These are phyloP conservation scores for Ataeniobius toweri DNA, from an alignment of 2,797 vertebrate species.

Conservation along the genomic window DNA sequence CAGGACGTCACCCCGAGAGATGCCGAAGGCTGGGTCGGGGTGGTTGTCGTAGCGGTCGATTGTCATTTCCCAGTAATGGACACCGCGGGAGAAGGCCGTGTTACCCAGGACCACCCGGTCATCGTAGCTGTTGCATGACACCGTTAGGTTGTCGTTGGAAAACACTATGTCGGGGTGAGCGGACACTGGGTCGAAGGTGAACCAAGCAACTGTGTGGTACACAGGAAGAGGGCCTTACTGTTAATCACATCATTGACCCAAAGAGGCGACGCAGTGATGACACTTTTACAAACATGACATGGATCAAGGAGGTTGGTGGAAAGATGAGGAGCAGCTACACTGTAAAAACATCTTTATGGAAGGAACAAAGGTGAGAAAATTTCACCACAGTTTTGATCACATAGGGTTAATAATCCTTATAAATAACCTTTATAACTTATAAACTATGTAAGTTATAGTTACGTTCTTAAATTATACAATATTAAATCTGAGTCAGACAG, in stretches of 20 bases:
- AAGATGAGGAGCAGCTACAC: conserved; percentile 45
- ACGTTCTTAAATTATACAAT: conserved; percentile 15
- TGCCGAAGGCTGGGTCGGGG: conserved; percentile 94
- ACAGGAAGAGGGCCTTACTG: conserved; percentile 11
- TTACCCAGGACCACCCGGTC: conserved; percentile 95
- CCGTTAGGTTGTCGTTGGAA: conserved; percentile 98
- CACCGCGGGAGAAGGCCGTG: conserved; percentile 92
- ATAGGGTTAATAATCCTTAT: conserved; percentile 21
- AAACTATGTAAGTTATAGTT: conserved; percentile 3
- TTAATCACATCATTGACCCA: background rate
- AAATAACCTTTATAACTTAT: conserved; percentile 11
- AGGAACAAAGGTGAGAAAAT: conserved; percentile 10
- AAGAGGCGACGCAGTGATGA: background rate
- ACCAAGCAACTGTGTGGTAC: conserved; percentile 90
- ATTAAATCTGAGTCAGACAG: conserved; percentile 41
- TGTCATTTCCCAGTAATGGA: conserved; percentile 97
- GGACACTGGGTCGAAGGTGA: conserved; percentile 90
- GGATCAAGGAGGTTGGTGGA: conserved; percentile 29
- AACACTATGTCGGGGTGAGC: conserved; percentile 97
- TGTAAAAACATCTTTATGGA: conserved; percentile 19
- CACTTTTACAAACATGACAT: conserved; percentile 27
- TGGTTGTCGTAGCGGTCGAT: conserved; percentile 98
- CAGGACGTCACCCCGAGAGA: conserved; percentile 90
- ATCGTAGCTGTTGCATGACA: conserved; percentile 97
- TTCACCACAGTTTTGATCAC: conserved; percentile 11